These are phyloP conservation scores for Acronicta leporina DNA, from an alignment of 2,888 invertebrate species.

Conservation along the genomic window DNA sequence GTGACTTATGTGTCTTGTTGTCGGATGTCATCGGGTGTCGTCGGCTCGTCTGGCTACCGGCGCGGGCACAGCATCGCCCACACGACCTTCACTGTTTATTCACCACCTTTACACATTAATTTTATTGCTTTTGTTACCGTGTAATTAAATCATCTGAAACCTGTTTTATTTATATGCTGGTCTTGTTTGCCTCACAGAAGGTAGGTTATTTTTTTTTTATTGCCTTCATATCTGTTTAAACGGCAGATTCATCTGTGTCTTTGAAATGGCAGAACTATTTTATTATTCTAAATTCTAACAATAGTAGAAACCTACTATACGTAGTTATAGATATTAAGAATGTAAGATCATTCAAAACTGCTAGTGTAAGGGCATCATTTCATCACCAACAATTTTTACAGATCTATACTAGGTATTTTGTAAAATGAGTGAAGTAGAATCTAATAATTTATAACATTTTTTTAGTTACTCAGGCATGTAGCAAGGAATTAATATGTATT, in stretches of 20 bases:
- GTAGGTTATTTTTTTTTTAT: constrained; percentile 10
- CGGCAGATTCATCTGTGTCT: neutral
- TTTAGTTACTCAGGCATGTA: too few relatives aligned
- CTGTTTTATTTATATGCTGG: constrained; percentile 28
- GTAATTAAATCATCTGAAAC: constrained; percentile 49
- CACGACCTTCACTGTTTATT: constrained; percentile 50
- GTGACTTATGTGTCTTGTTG: constrained; percentile 58
- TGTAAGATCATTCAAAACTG: too few relatives aligned
- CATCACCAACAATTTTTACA: too few relatives aligned
- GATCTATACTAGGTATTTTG: too few relatives aligned
- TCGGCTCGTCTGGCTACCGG: constrained; percentile 69
- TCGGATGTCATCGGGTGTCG: constrained; percentile 61
- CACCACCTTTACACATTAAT: constrained; percentile 41
- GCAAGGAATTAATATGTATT: constrained; percentile 8
- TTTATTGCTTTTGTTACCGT: constrained; percentile 44
- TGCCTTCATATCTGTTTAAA: constrained; percentile 1
- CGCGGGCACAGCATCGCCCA: constrained; percentile 67
- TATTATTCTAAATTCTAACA: too few relatives aligned
- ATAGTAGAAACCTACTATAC: too few relatives aligned
- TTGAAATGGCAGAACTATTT: too few relatives aligned
- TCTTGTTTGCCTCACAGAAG: constrained; percentile 15
- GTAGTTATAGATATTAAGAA: too few relatives aligned
- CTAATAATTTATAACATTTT: too few relatives aligned
- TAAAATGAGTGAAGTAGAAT: too few relatives aligned
- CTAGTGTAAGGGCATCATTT: too few relatives aligned